These are phyloP conservation scores for Pithecia hirsuta DNA, from an alignment of 2,797 vertebrate species.

Conservation along the genomic window DNA sequence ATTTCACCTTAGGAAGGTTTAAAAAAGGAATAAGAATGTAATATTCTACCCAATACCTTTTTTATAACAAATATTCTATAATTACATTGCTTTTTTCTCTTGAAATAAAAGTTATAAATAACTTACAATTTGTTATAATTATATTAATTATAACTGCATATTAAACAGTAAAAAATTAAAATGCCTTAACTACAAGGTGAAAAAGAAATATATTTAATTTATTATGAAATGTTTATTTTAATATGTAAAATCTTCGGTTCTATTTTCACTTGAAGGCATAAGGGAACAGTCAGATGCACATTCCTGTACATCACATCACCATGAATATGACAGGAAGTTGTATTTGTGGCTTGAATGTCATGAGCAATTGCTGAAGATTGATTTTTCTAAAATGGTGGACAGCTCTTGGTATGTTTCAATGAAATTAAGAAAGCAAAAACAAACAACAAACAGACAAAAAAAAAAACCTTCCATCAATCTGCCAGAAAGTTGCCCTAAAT, in stretches of 20 bases:
- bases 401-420: background rate
- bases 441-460: background rate
- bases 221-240: background rate
- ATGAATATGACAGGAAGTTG: background rate
- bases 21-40: background rate
- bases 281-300: background rate
- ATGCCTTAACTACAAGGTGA: background rate
- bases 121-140: background rate
- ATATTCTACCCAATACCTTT: background rate
- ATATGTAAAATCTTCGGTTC: background rate
- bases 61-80: background rate
- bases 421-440: background rate
- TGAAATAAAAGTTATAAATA: background rate
- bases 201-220: background rate
- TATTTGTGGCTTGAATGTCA: background rate
- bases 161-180: background rate
- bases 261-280: background rate
- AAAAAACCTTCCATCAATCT: background rate
- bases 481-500: slow-evolving; percentile 5
- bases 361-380: background rate
- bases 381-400: slow-evolving; percentile 10
- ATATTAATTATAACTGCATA: background rate
- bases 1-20: background rate
- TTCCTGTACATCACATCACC: background rate
- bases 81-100: background rate